Conservation (phyloP, 2,888 invertebrate species). For the Rutpela maculata region DNA sequence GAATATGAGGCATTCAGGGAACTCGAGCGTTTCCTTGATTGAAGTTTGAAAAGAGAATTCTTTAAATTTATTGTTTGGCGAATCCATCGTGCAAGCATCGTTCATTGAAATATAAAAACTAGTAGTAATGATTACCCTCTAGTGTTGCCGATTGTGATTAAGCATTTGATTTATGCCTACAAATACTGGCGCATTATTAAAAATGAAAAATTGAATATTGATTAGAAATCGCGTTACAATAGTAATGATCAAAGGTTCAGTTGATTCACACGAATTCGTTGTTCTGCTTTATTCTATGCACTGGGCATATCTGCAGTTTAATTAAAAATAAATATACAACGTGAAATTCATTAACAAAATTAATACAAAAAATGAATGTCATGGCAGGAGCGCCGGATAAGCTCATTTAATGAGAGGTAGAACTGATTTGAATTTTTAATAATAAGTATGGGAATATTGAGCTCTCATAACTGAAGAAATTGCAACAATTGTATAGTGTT, state of each 20-base stretch:
- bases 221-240: neutral
- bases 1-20: slow-evolving; percentile 38
- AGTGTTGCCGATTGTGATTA: neutral
- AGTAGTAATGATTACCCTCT: neutral
- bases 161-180: neutral
- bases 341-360: no score
- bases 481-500: no score
- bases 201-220: slow-evolving; percentile 1
- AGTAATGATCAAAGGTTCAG: neutral
- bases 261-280: neutral
- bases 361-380: no score
- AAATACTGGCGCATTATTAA: neutral
- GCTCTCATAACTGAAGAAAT: no score
- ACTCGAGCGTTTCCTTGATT: slow-evolving; percentile 39
- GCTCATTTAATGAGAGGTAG: no score
- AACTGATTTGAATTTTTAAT: no score
- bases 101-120: slow-evolving; percentile 14
- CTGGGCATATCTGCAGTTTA: no score
- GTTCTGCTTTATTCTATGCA: neutral
- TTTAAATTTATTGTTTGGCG: slow-evolving; percentile 38
- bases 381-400: no score
- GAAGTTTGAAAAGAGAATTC: slow-evolving; percentile 36
- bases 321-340: no score
- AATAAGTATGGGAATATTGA: no score
- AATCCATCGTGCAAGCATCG: neutral